phyloP scores from a whole-genome alignment of 2,113 vertebrate species.

The Tautogolabrus adspersus region DNA sequence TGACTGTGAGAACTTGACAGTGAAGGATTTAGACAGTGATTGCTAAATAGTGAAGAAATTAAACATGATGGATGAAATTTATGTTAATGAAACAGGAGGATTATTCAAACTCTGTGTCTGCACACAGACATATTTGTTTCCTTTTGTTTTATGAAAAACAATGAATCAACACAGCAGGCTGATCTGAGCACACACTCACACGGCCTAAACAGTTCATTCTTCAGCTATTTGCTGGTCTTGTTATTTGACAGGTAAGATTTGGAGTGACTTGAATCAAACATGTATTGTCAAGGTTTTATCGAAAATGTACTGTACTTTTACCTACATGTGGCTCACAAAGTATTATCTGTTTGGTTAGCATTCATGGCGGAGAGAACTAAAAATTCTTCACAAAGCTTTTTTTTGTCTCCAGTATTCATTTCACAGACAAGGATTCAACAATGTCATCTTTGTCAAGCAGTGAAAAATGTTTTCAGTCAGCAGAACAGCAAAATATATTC shows the following conservation, averaged over 20 bases:
- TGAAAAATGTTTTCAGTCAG: constrained; percentile 1
- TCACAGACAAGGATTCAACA: background rate
- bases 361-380: background rate
- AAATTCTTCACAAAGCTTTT: background rate
- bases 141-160: constrained; percentile 16
- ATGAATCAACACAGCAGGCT: background rate
- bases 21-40: no score
- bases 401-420: background rate
- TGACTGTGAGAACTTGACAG: no score
- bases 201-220: background rate
- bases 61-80: no score
- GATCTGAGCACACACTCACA: background rate
- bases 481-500: background rate
- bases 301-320: no score
- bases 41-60: no score
- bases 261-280: background rate
- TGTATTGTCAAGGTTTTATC: no score
- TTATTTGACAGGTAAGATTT: background rate
- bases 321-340: background rate
- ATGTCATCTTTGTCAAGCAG: background rate
- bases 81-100: background rate
- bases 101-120: no score
- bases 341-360: background rate
- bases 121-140: background rate
- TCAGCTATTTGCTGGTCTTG: background rate